phyloP scores from a whole-genome alignment of 2,797 vertebrate species.

The Characodon lateralis region DNA sequence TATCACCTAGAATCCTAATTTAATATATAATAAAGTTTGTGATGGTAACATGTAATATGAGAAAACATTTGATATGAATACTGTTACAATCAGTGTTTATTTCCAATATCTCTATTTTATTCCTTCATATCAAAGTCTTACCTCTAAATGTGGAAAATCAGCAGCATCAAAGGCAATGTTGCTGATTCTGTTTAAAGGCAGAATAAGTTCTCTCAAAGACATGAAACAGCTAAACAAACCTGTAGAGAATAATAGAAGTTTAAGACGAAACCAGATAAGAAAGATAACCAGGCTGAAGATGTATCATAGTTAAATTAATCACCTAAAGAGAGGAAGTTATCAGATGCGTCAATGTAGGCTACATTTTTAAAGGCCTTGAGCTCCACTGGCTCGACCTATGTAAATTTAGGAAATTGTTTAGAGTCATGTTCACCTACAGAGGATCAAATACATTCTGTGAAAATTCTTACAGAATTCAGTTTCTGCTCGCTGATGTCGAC shows the following conservation, averaged over 20 bases:
- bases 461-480: slow-evolving; percentile 68
- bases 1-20: neutral
- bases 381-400: slow-evolving; percentile 72
- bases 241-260: slow-evolving; percentile 48
- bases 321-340: slow-evolving; percentile 78
- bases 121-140: slow-evolving; percentile 57
- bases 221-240: slow-evolving; percentile 83
- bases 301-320: slow-evolving; percentile 19
- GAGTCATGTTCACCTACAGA: neutral
- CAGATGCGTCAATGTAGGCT: slow-evolving; percentile 72
- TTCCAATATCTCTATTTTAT: neutral
- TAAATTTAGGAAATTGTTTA: neutral
- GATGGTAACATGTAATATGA: neutral
- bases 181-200: slow-evolving; percentile 83
- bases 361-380: slow-evolving; percentile 73
- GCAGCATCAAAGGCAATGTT: slow-evolving; percentile 73
- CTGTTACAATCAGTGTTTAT: neutral
- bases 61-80: neutral
- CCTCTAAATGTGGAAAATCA: slow-evolving; percentile 85
- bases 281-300: neutral
- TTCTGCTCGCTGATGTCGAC: slow-evolving; percentile 73
- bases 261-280: fast-evolving
- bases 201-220: slow-evolving; percentile 82
- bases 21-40: neutral
- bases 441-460: neutral